Evolutionary conservation across 2,888 invertebrate species (phyloP), one percentile per base, ranked within the genome.

Genomic region (Antitype chi): DNA sequence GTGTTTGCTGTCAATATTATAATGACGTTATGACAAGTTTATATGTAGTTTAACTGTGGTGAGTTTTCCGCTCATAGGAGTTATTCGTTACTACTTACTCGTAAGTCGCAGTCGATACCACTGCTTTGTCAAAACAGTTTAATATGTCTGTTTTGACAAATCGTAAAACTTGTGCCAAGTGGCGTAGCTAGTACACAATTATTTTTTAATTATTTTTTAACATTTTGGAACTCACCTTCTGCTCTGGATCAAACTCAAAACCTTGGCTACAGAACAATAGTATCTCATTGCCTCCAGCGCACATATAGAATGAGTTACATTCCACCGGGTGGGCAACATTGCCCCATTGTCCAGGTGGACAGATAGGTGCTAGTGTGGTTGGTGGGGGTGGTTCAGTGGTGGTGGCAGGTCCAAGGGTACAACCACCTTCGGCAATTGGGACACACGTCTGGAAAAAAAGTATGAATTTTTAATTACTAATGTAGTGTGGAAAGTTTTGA

Each of bases 231-330:
- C 80, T 84, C 53, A 85, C 85, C 28, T 0, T 60, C 6, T 23
- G 0, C 2, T 57, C 52, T 2, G 85, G 83, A 71, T 91, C 88
- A 43, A 89, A 93, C 71, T 93, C 92, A 9, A 85, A 89, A 4
- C 91, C 91, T 1, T 81, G 77, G 3, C 82, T 83, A 69, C 93
- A 93, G 60, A 72, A 85, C 17, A 91, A 71, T 15, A 81, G 87
- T n/a, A 90, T 84, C 0, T 88, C 81, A 4, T 62, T 76, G 0
- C 92, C 93, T 3, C 83, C 89, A 0, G 86, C 76, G 63, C 93
- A 93, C 84, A 90, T 84, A 63, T 88, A 87, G 66, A 85, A 87
- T 6, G 81, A 78, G 28, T 80, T 55, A 64, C 87, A 87, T 3
- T 53, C 23, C 0, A 62, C 59, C 0, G 87, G 85, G 62, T 87